Base-by-base conservation (phyloP, 2,797 vertebrate species). In the Myotis vivesi region DNA sequence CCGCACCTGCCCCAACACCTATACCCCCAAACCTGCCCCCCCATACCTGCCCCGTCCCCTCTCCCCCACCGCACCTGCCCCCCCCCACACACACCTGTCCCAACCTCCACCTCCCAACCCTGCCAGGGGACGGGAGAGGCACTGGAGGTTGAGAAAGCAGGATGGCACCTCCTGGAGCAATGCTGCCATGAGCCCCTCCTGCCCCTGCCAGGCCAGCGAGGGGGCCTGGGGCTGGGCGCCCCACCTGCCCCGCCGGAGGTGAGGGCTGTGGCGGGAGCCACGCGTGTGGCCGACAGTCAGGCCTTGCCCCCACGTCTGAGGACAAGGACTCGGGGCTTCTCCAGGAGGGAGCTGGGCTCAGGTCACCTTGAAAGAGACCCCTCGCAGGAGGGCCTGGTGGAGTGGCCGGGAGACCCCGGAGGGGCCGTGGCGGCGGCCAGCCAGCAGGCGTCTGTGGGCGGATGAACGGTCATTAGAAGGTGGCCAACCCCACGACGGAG, bases 401-500 rank as follows among this genome's bases (percentile, higher is more conserved):
- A 28, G 33, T 5, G 57, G 17, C 19, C 72, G 38, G 30, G 33
- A 28, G 59, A 46, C 73, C 80, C 41, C 53, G 2, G 36, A 30
- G 53, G 62, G 38, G 36, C 16, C 9, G 1, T 9, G 16, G 49
- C 2, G n/a, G 49, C 0, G 1, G 59, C 17, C 3, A 0, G 41
- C 36, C 75, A 17, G 75, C 33, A 36, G 80, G 28, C 62, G 2
- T 22, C 66, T 3, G 0, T 0, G 0, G 4, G 2, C 0, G 0
- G 46, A 6, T 8, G 8, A 2, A 0, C 0, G 36, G 9, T 6
- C n/a, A 30, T 49, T 15, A 8, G 2, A 49, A 19, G 12, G 19
- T 0, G 28, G 11, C 2, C 12, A 1, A 0, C 1, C 41, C 30
- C 6, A 10, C 13, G 1, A 1, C 0, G 19, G 28, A 33, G 19